A percentile compares a stretch with the other conserved stretches of the same genome.
Conservation (phyloP, 2,113 vertebrate species). For the Myotis davidii region DNA sequence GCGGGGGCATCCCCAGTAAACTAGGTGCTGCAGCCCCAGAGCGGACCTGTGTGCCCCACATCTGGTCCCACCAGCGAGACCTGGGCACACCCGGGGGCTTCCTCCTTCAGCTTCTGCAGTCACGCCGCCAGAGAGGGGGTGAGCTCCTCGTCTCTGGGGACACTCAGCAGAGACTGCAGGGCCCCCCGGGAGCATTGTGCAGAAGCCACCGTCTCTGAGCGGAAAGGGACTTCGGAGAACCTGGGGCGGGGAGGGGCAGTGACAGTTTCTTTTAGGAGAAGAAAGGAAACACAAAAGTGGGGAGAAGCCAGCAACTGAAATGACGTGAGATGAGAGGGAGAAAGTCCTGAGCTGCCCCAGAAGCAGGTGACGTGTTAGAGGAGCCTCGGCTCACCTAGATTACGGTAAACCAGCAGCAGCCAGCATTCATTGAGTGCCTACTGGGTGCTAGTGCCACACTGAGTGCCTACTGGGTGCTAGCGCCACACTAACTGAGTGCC, state of each 20-base stretch:
- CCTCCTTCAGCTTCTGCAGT: neutral
- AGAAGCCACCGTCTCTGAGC: neutral
- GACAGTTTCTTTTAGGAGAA: neutral
- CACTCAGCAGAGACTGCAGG: neutral
- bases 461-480: too few relatives aligned
- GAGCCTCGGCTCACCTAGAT: neutral
- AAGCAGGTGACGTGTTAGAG: neutral
- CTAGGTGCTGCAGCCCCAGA: too few relatives aligned
- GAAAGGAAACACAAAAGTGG: neutral
- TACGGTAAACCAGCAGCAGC: fast-evolving
- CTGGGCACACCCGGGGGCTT: neutral
- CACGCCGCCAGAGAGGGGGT: neutral
- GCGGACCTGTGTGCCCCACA: too few relatives aligned
- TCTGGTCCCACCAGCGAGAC: neutral
- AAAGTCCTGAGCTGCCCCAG: neutral
- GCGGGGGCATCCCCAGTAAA: neutral
- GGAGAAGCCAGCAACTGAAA: neutral
- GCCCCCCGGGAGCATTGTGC: neutral
- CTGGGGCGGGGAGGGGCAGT: neutral
- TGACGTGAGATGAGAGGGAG: neutral
- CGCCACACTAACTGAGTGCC: fast-evolving
- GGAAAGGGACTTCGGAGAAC: neutral
- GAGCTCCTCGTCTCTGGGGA: neutral
- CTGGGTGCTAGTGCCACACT: too few relatives aligned
- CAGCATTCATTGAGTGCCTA: fast-evolving